These are phyloP conservation scores for Arctia plantaginis DNA, from an alignment of 2,888 invertebrate species.

Conservation along the genomic window DNA sequence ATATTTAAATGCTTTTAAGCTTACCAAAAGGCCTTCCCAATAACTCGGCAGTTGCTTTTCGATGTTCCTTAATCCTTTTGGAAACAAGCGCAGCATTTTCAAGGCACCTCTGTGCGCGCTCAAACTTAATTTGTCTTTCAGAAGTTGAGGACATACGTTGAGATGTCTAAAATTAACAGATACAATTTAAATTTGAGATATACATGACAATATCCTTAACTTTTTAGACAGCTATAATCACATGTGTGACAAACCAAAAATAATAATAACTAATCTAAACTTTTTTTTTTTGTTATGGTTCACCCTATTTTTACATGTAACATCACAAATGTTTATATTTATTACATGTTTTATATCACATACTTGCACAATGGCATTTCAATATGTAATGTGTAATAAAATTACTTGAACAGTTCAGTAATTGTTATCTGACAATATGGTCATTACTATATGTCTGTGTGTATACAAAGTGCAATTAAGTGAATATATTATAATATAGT, in stretches of 20 bases:
- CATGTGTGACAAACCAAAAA: no score
- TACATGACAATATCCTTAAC: neutral
- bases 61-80: slow-evolving; percentile 81
- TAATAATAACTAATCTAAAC: neutral
- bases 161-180: slow-evolving; percentile 56
- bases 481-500: neutral
- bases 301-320: neutral
- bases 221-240: neutral
- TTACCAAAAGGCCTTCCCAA: slow-evolving; percentile 80
- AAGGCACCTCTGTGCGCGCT: slow-evolving; percentile 81
- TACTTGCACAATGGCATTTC: neutral
- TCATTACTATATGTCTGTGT: slow-evolving; percentile 20
- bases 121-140: slow-evolving; percentile 80
- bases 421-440: slow-evolving; percentile 16
- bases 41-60: slow-evolving; percentile 82
- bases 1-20: slow-evolving; percentile 9
- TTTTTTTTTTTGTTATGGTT: neutral
- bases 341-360: neutral
- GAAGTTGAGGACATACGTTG: slow-evolving; percentile 69
- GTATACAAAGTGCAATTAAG: neutral
- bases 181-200: neutral
- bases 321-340: neutral
- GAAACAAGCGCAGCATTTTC: slow-evolving; percentile 84
- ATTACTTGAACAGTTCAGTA: neutral
- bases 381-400: neutral